Conservation (phyloP, 2,113 vertebrate species). For the Amazona guildingii region DNA sequence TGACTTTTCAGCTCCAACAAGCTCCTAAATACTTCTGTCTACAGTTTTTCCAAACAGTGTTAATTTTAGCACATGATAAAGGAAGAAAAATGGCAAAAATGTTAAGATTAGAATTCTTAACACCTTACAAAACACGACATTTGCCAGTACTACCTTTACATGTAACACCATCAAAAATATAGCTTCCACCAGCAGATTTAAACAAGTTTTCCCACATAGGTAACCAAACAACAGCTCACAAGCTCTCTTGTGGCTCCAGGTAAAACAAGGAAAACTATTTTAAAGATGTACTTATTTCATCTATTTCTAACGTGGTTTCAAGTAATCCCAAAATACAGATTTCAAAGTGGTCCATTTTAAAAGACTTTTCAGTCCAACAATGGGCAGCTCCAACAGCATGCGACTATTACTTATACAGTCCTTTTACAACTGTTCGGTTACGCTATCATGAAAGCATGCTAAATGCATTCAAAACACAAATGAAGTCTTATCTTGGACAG, state of each 20-base stretch:
- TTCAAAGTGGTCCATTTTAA: background rate
- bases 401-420: background rate
- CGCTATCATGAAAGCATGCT: background rate
- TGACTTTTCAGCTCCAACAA: background rate
- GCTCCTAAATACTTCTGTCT: background rate
- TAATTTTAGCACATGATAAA: background rate
- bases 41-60: background rate
- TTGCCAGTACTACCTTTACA: background rate
- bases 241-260: background rate
- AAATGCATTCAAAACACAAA: background rate
- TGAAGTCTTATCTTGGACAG: background rate
- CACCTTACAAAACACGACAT: background rate
- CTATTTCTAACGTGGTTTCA: background rate
- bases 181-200: background rate
- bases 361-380: background rate
- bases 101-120: background rate
- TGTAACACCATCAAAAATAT: background rate
- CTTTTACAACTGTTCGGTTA: background rate
- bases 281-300: background rate
- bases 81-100: background rate
- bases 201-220: background rate
- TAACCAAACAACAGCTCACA: background rate
- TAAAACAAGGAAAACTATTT: background rate
- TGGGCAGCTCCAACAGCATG: background rate
- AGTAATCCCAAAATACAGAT: background rate